Evolutionary conservation across 1,140 invertebrate species (phyloP).

Genomic region (Drosophila trapezifrons): DNA sequence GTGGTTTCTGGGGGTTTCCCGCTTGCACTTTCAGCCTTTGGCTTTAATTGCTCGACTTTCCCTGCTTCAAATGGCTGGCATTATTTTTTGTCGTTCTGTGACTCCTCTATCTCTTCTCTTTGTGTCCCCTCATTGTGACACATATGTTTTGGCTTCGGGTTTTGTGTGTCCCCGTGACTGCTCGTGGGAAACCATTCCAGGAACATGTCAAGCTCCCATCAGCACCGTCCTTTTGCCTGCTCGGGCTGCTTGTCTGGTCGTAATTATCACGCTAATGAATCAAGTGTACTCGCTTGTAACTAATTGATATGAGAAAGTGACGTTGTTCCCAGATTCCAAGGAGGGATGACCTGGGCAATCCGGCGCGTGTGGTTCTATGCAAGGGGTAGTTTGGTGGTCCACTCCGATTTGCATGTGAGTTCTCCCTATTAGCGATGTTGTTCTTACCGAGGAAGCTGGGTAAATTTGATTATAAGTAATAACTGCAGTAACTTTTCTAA

Average conservation of each 20-base stretch:
- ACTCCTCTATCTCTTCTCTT: not conserved
- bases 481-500: constrained; percentile 68
- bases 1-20: not conserved
- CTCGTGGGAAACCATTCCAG: constrained; percentile 63
- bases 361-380: constrained; percentile 30
- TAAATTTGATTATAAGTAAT: constrained; percentile 56
- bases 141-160: constrained; percentile 35
- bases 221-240: constrained; percentile 30
- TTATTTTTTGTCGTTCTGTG: constrained; percentile 42
- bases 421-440: constrained; percentile 10
- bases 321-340: constrained; percentile 34
- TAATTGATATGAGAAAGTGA: constrained; percentile 80
- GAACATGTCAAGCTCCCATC: constrained; percentile 61
- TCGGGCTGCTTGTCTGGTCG: constrained; percentile 43
- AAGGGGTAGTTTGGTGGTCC: constrained; percentile 14
- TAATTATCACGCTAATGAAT: constrained; percentile 82
- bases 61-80: constrained; percentile 45
- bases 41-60: constrained; percentile 54
- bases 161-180: not conserved
- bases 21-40: constrained; percentile 30
- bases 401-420: constrained; percentile 63
- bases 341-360: constrained; percentile 26
- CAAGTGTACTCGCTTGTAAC: constrained; percentile 78
- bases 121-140: constrained; percentile 41
- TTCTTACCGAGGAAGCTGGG: not conserved